Evolutionary conservation across 2,113 vertebrate genomes (phyloP).

Genomic region (Pachycephala philippinensis): DNA sequence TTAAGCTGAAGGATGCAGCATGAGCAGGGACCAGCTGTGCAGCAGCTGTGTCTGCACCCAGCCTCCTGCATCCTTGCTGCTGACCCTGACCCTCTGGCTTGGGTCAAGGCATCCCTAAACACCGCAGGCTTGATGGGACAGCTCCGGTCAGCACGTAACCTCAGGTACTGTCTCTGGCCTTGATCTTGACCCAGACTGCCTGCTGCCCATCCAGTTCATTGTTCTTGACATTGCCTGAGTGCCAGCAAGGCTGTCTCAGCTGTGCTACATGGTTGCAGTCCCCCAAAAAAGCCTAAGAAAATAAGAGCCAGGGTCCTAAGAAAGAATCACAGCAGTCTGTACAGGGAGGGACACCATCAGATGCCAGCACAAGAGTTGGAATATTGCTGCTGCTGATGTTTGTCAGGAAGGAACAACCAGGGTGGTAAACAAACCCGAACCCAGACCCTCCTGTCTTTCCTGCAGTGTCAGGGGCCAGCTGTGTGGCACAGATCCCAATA

Average conservation of each 20-base stretch:
- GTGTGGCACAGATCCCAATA: neutral
- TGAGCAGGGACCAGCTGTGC: neutral
- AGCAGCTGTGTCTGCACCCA: neutral
- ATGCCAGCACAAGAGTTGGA: fast-evolving
- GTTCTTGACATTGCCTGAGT: neutral
- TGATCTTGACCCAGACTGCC: neutral
- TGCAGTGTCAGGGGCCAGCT: neutral
- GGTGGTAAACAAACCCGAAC: neutral
- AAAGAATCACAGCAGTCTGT: neutral
- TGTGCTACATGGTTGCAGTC: neutral
- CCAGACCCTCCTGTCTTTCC: neutral
- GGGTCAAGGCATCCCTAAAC: neutral
- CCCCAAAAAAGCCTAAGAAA: neutral
- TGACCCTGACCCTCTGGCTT: neutral
- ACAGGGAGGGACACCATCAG: fast-evolving
- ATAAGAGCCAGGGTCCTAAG: neutral
- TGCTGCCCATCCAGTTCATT: neutral
- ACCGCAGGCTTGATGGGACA: neutral
- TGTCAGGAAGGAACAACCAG: fast-evolving
- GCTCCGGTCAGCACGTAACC: fast-evolving
- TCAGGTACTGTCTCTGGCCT: fast-evolving
- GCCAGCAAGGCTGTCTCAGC: neutral
- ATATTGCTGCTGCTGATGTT: neutral
- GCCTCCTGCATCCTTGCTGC: neutral
- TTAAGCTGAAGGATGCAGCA: neutral